A percentile compares a stretch with the other conserved stretches of the same genome.
These are phyloP conservation scores for Idaea straminata DNA, from an alignment of 2,888 invertebrate genomes.

Conservation along the genomic window DNA sequence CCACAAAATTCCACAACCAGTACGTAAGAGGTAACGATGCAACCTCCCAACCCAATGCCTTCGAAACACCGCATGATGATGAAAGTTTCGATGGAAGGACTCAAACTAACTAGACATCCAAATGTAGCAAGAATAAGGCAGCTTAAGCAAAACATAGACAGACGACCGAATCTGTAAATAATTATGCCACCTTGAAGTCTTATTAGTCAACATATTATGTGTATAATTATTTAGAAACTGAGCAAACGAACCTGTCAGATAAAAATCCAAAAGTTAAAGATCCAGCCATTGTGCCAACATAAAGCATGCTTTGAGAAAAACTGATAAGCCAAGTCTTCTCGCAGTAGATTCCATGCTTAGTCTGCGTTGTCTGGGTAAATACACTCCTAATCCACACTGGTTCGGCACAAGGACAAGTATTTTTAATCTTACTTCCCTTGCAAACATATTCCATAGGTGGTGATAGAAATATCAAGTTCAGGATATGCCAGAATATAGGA, in stretches of 20 bases:
- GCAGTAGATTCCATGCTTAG: constrained; percentile 52
- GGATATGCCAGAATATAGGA: constrained; percentile 59
- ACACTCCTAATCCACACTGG: constrained; percentile 52
- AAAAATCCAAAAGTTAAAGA: constrained; percentile 54
- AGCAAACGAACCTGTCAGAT: constrained; percentile 37
- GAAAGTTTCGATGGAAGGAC: constrained; percentile 45
- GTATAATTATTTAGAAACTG: neutral
- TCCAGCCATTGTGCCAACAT: constrained; percentile 52
- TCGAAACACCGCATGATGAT: constrained; percentile 55
- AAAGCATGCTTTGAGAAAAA: constrained; percentile 55
- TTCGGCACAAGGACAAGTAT: constrained; percentile 51
- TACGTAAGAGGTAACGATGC: constrained; percentile 57
- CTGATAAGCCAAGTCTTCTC: constrained; percentile 51
- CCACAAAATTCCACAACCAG: constrained; percentile 58
- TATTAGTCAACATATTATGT: constrained; percentile 34
- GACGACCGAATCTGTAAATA: constrained; percentile 54
- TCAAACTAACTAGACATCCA: constrained; percentile 47
- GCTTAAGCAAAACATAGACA: constrained; percentile 39
- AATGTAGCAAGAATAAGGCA: constrained; percentile 40
- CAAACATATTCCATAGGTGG: constrained; percentile 58
- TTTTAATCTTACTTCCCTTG: constrained; percentile 20
- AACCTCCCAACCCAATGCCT: constrained; percentile 57
- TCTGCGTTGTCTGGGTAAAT: constrained; percentile 56
- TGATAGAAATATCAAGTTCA: constrained; percentile 55
- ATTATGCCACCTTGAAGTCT: constrained; percentile 13